Conservation (phyloP, 2,888 invertebrate species). For the Standfussiana lucernea region DNA sequence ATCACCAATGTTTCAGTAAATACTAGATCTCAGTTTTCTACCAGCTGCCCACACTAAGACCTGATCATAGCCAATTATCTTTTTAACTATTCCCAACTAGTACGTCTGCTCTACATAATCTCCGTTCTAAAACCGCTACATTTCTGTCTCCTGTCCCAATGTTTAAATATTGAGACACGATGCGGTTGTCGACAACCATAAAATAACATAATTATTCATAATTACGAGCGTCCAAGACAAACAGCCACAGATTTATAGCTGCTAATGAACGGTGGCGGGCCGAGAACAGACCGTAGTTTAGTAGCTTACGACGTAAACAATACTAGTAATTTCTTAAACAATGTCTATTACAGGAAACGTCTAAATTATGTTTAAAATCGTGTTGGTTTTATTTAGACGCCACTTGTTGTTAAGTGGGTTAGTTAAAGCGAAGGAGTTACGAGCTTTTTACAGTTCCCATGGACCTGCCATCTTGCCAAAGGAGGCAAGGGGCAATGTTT, state of each 20-base stretch:
- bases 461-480: background rate
- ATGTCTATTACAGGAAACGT: slow-evolving; percentile 30
- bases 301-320: slow-evolving; percentile 64
- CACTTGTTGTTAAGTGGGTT: slow-evolving; percentile 17
- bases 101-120: background rate
- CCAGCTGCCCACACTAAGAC: background rate
- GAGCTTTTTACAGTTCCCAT: background rate
- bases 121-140: slow-evolving; percentile 61
- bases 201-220: slow-evolving; percentile 86
- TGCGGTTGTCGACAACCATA: slow-evolving; percentile 81
- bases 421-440: background rate
- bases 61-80: background rate
- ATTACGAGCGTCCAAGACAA: slow-evolving; percentile 83
- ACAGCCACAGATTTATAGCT: slow-evolving; percentile 84
- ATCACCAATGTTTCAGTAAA: background rate
- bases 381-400: slow-evolving; percentile 22
- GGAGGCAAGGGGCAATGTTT: background rate
- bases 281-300: slow-evolving; percentile 68
- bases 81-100: background rate
- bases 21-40: background rate
- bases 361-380: slow-evolving; percentile 28
- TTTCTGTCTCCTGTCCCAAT: slow-evolving; percentile 70
- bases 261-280: slow-evolving; percentile 77
- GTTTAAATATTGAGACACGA: slow-evolving; percentile 79
- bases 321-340: slow-evolving; percentile 44